phyloP scores from a whole-genome alignment of 2,888 invertebrate species.

The Cerastis rubricosa region DNA sequence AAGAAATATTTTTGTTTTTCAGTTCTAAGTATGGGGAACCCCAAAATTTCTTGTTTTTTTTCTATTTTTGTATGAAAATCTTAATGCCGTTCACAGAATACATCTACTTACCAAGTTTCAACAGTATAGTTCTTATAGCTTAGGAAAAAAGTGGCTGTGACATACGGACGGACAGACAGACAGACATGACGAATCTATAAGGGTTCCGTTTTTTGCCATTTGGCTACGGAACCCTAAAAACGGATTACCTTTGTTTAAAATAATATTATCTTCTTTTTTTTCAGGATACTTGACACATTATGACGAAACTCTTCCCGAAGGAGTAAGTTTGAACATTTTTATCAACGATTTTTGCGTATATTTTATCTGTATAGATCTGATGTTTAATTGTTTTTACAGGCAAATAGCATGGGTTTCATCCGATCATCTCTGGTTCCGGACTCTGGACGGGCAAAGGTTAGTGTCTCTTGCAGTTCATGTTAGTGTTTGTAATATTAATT shows the following conservation, averaged over 20 bases:
- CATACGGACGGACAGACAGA: no score
- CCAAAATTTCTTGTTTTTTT: no score
- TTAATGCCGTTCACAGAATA: no score
- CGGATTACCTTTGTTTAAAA: not conserved
- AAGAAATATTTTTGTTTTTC: no score
- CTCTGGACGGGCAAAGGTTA: constrained; percentile 75
- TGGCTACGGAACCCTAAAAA: no score
- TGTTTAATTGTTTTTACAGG: constrained; percentile 56
- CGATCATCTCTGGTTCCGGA: constrained; percentile 70
- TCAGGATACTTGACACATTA: constrained; percentile 77
- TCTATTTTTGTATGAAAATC: no score
- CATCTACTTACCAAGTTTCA: no score
- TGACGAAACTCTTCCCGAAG: constrained; percentile 70
- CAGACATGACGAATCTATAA: no score
- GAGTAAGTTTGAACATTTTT: constrained; percentile 67
- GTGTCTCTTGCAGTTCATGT: constrained; percentile 27
- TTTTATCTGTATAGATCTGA: constrained; percentile 6
- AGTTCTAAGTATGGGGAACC: no score
- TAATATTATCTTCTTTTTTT: constrained; percentile 54
- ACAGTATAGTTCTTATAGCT: no score
- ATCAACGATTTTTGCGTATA: constrained; percentile 6
- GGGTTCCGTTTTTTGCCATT: no score
- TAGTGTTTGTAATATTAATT: not conserved
- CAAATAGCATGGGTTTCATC: constrained; percentile 71
- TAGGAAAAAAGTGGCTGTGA: no score